Base-by-base conservation (phyloP, 2,888 invertebrate genomes). In the Odontothrips loti region DNA sequence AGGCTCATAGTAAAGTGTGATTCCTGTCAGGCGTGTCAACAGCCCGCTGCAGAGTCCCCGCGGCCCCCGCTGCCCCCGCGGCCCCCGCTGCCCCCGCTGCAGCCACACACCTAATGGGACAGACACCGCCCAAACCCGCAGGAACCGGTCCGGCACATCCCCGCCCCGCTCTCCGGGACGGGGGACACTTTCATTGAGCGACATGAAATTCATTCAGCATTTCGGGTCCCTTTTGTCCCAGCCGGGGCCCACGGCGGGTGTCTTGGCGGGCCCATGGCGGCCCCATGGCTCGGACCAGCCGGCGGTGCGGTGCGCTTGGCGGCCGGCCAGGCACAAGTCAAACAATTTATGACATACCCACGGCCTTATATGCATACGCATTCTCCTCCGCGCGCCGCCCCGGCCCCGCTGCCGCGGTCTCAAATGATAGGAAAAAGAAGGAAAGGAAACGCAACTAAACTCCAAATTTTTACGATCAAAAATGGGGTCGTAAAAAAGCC, bases 381-480 rank as follows among this genome's bases (percentile, higher is more conserved):
- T 75, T 75, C 68, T 12, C 27, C 27, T 27, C 58, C 27, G 8
- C 27, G 3, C 68, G 9, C 27, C 27, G 11, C 27, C 23, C 68
- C 27, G 68, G 68, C 27, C 27, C n/a, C 68, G 68, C 58, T 43
- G n/a, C 58, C 68, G 68, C 68, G 23, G 68, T 12, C 12, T 27
- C 27, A 75, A 75, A 75, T 75, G 68, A 75, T 75, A 75, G 68
- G 68, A 75, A 75, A 75, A 75, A 75, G 27, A 27, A 75, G 10
- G 68, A 75, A 75, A 75, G 68, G 6, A 75, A 75, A 75, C 68
- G 68, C 68, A 75, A 23, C 68, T 75, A 75, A 75, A 75, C 68
- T 75, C 68, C 68, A 75, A 75, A 75, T 75, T 75, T 75, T 75
- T 75, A 75, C 68, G 68, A 75, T 75, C 68, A 75, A 75, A 75